Percentiles rank a stretch among this genome's conserved stretches.
phyloP scores from a whole-genome alignment of 92 coral and sea anemone genomes.

The Phenganax subtilis region DNA sequence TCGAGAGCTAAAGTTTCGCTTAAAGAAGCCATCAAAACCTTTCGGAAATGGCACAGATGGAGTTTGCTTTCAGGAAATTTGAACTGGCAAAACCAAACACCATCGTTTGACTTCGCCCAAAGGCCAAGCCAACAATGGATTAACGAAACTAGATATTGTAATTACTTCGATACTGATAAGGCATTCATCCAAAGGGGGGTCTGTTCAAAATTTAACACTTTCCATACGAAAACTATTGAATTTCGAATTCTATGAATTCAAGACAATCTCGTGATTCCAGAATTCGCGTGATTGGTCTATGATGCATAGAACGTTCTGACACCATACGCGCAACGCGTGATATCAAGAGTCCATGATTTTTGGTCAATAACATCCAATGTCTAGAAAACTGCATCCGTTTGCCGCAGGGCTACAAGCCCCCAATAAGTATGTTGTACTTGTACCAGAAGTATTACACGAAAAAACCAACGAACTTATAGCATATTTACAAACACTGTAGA shows the following conservation, averaged over 20 bases:
- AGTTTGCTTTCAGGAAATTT: conserved; percentile 9
- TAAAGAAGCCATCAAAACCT: neutral
- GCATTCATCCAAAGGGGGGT: neutral
- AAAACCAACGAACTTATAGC: neutral
- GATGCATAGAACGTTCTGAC: neutral
- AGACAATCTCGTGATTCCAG: neutral
- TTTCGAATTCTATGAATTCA: neutral
- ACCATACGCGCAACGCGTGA: neutral
- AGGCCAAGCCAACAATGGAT: neutral
- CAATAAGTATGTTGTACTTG: neutral
- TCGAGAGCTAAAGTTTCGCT: neutral
- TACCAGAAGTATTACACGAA: neutral
- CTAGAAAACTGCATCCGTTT: neutral
- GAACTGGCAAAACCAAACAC: neutral
- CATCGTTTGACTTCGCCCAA: neutral
- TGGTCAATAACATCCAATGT: neutral
- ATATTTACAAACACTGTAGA: neutral
- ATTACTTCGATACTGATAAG: conserved; percentile 9
- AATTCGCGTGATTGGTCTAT: neutral
- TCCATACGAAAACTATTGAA: neutral
- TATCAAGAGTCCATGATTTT: neutral
- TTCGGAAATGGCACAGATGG: conserved; percentile 1
- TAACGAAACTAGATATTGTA: conserved; percentile 16
- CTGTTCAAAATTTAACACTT: neutral
- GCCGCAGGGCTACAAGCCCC: conserved; percentile 30